Evolutionary conservation across 2,888 invertebrate genomes (phyloP), one percentile per base, ranked within the genome.

Genomic region (Peribatodes rhomboidaria): DNA sequence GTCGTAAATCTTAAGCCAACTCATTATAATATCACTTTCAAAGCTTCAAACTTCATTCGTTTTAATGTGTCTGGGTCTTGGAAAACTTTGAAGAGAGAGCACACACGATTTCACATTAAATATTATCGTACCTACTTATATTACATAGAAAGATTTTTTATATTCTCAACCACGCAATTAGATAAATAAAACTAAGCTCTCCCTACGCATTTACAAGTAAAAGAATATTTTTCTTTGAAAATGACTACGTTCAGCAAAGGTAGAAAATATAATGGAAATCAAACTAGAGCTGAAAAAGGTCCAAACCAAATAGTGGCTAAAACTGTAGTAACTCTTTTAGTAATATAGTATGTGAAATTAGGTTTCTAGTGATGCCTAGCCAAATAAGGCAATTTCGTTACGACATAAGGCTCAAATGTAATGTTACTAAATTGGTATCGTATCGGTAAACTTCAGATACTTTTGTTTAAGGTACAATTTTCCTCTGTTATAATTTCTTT

Each of bases 11-110:
- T 61, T 61, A 47, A 58, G 9, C 50, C 50, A 61, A 65, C 61
- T 67, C 67, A 57, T 67, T 67, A 63, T 67, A 61, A 67, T 67
- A 59, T 63, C 55, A 70, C 61, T 65, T 61, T 55, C 42, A 61
- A 56, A 63, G 52, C 63, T 65, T 57, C 47, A 59, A 65, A 67
- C 56, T 66, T 68, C 55, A 64, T 65, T 64, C 47, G 56, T 59
- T 67, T 66, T 67, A 61, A 63, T 69, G 63, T 60, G 65, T 63
- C 58, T 66, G 37, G n/a, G 33, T 62, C 63, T 66, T 54, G 31
- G 37, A 50, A 49, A 68, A 67, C 50, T 67, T 55, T 16, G 54
- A 42, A 61, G 61, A 31, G 42, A 46, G 44, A 50, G 56, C 50
- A 61, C 56, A 61, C 52, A 52, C 58, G 53, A 49, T 37, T 67